Percentiles rank a stretch among this genome's conserved stretches.
phyloP scores from a whole-genome alignment of 2,797 vertebrate species.

The Syngnathus acus region DNA sequence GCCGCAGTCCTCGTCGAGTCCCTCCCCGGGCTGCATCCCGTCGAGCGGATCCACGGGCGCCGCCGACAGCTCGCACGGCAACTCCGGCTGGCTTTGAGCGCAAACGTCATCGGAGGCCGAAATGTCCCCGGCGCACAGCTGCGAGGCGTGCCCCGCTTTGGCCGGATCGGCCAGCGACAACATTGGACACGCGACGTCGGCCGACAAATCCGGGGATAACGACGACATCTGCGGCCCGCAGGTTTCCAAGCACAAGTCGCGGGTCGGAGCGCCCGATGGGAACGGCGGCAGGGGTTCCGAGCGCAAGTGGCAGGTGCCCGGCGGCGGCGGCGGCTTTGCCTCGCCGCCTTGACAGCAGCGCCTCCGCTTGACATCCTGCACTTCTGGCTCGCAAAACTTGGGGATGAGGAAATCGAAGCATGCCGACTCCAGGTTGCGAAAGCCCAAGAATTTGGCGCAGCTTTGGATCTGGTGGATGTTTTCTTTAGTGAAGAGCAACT shows the following conservation, averaged over 20 bases:
- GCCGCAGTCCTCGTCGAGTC: slow-evolving; percentile 27
- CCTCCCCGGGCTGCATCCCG: slow-evolving; percentile 32
- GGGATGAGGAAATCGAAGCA: slow-evolving; percentile 93
- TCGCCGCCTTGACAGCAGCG: slow-evolving; percentile 64
- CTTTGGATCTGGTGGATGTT: slow-evolving; percentile 86
- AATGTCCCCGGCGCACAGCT: slow-evolving; percentile 51
- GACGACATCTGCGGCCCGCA: slow-evolving; percentile 63
- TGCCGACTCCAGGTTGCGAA: slow-evolving; percentile 85
- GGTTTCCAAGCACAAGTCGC: slow-evolving; percentile 65
- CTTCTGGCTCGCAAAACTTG: slow-evolving; percentile 75
- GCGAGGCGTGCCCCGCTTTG: slow-evolving; percentile 37
- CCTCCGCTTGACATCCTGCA: slow-evolving; percentile 58
- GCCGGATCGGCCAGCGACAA: slow-evolving; percentile 50
- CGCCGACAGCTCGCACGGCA: slow-evolving; percentile 47
- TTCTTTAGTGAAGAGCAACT: slow-evolving; percentile 88
- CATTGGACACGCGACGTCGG: slow-evolving; percentile 56
- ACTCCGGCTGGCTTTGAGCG: slow-evolving; percentile 41
- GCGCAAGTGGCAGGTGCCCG: slow-evolving; percentile 35
- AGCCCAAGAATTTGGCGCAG: slow-evolving; percentile 81
- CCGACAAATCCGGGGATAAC: slow-evolving; percentile 45
- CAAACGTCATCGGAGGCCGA: slow-evolving; percentile 53
- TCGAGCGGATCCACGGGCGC: slow-evolving; percentile 28
- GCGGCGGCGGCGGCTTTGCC: slow-evolving; percentile 8
- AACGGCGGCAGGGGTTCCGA: slow-evolving; percentile 66
- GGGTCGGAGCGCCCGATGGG: slow-evolving; percentile 71